These are phyloP conservation scores for Nomada hirtipes DNA, from an alignment of 2,888 invertebrate genomes.

Conservation along the genomic window DNA sequence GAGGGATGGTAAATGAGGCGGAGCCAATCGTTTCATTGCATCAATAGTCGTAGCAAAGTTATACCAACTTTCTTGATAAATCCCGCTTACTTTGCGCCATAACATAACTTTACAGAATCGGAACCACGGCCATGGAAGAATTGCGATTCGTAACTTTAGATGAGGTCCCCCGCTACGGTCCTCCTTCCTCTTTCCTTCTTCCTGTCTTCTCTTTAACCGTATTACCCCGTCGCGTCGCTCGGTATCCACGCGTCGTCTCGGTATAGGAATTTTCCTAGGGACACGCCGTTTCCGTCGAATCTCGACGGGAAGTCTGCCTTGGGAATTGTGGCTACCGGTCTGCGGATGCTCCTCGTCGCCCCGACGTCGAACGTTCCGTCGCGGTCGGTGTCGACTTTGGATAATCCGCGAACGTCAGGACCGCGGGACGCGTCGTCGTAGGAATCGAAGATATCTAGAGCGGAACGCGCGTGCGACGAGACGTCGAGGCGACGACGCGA, in stretches of 20 bases:
- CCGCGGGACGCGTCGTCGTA: no score
- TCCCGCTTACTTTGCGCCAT: conserved; percentile 84
- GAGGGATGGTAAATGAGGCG: conserved; percentile 82
- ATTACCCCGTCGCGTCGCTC: conserved; percentile 68
- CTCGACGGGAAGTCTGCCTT: conserved; percentile 64
- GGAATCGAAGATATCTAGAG: no score
- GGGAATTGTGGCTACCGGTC: conserved; percentile 51
- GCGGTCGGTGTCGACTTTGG: conserved; percentile 14
- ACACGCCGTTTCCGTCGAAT: conserved; percentile 69
- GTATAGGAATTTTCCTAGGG: conserved; percentile 73
- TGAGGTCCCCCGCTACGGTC: conserved; percentile 78
- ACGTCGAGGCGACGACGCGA: not conserved
- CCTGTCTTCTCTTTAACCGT: conserved; percentile 70
- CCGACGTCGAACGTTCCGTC: conserved; percentile 43
- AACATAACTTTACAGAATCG: conserved; percentile 84
- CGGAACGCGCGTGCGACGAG: no score
- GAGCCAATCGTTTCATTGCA: conserved; percentile 84
- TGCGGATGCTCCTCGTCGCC: conserved; percentile 64
- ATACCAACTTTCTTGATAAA: conserved; percentile 84
- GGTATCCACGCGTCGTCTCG: conserved; percentile 62
- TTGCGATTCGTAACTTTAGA: conserved; percentile 84
- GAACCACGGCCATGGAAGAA: conserved; percentile 84
- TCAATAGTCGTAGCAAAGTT: conserved; percentile 84
- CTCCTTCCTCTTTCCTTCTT: conserved; percentile 50
- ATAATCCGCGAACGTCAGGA: conserved; percentile 28